These are phyloP conservation scores for Rhizomys pruinosus DNA, from an alignment of 2,113 vertebrate genomes.

Conservation along the genomic window DNA sequence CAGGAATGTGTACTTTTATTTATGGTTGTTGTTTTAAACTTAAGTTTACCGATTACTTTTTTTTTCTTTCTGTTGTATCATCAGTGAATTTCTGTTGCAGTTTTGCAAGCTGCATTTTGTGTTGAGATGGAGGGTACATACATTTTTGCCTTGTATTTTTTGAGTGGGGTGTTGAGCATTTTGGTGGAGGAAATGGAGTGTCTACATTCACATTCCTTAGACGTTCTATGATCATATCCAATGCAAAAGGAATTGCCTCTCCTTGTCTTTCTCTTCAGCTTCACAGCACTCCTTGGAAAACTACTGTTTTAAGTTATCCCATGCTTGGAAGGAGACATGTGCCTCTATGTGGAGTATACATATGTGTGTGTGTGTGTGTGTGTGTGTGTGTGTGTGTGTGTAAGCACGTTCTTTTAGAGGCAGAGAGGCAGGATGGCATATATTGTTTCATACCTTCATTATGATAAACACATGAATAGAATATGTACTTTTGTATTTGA, in stretches of 20 bases:
- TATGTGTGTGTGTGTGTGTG: neutral
- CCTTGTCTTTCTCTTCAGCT: neutral
- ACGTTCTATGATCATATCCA: neutral
- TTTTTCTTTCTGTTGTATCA: neutral
- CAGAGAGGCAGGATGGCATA: neutral
- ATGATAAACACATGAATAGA: neutral
- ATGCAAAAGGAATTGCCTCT: neutral
- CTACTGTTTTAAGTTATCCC: neutral
- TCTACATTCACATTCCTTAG: neutral
- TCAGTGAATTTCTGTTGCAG: neutral
- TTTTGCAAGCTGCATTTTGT: neutral
- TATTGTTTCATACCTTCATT: neutral
- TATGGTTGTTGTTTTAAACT: conserved; percentile 17
- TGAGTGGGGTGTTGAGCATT: neutral
- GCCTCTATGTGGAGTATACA: neutral
- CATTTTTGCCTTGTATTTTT: neutral
- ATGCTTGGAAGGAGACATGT: neutral
- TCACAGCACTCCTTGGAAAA: neutral
- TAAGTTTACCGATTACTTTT: neutral
- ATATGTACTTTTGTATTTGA: neutral
- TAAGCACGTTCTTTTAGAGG: neutral
- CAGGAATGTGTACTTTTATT: neutral
- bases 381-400: neutral
- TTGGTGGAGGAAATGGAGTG: neutral
- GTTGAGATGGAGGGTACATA: neutral